These are phyloP conservation scores for Protaetia brevitarsis DNA, from an alignment of 1,140 invertebrate genomes.

Conservation along the genomic window DNA sequence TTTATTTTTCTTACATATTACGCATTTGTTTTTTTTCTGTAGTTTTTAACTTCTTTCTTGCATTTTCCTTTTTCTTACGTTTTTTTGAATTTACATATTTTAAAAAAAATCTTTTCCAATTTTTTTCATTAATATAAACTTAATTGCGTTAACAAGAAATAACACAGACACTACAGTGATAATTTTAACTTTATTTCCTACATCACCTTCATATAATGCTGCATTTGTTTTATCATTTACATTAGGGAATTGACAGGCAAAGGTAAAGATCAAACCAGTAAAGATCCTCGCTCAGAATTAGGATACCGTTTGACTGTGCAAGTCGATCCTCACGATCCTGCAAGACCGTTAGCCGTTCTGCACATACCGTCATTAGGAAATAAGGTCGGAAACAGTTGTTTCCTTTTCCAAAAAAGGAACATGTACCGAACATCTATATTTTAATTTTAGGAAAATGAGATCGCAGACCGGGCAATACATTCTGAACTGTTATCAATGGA, in stretches of 20 bases:
- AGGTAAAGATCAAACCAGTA: constrained; percentile 52
- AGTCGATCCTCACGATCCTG: constrained; percentile 79
- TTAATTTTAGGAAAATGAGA: constrained; percentile 61
- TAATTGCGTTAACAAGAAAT: too few relatives aligned
- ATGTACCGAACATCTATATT: constrained; percentile 20
- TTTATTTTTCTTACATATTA: too few relatives aligned
- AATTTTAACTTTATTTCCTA: too few relatives aligned
- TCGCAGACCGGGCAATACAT: constrained; percentile 74
- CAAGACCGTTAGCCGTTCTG: constrained; percentile 76
- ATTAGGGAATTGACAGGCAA: constrained; percentile 53
- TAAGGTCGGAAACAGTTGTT: constrained; percentile 35
- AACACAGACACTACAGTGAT: too few relatives aligned
- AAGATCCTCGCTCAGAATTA: constrained; percentile 77
- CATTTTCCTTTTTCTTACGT: too few relatives aligned
- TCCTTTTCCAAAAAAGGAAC: neutral
- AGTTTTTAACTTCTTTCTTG: too few relatives aligned
- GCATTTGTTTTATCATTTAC: constrained; percentile 29
- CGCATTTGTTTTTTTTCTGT: too few relatives aligned
- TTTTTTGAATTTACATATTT: too few relatives aligned
- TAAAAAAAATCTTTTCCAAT: too few relatives aligned
- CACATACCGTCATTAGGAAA: constrained; percentile 79
- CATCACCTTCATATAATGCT: neutral
- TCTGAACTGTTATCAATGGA: constrained; percentile 92
- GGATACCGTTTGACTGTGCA: constrained; percentile 86
- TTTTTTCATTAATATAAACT: too few relatives aligned